Percentiles rank a stretch among this genome's conserved stretches.
Conservation (phyloP, 1,140 invertebrate genomes). For the Aethina tumida region DNA sequence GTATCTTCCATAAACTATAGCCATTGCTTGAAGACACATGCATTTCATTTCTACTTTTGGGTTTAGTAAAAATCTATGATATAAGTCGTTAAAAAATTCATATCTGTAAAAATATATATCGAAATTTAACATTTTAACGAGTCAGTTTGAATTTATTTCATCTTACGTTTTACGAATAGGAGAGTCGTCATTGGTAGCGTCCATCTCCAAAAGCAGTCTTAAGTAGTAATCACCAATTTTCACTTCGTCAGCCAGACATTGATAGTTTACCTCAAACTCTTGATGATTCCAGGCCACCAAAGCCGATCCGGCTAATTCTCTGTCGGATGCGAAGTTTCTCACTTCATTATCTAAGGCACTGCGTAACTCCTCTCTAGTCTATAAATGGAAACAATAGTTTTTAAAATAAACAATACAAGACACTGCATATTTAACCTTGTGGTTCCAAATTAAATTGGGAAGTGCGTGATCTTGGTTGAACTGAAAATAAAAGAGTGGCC, state of each 20-base stretch:
- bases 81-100: conserved; percentile 98
- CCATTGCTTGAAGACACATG: conserved; percentile 95
- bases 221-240: conserved; percentile 99
- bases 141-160: conserved; percentile 4
- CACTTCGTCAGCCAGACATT: conserved; percentile 90
- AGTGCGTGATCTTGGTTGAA: conserved; percentile 91
- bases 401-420: conserved; percentile 1
- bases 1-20: conserved; percentile 93
- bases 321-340: conserved; percentile 77
- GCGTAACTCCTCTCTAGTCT: conserved; percentile 91
- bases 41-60: conserved; percentile 78
- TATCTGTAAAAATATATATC: conserved; percentile 48
- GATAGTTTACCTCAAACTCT: conserved; percentile 92
- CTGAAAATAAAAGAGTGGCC: conserved; percentile 90
- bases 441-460: conserved; percentile 98
- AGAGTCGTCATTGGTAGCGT: conserved; percentile 73
- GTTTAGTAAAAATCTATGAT: conserved; percentile 91
- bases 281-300: conserved; percentile 96
- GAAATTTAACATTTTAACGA: conserved; percentile 12
- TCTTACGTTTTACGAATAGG: conserved; percentile 80
- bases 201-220: conserved; percentile 84
- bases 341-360: conserved; percentile 92
- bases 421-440: conserved; percentile 53
- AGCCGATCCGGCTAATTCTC: conserved; percentile 72
- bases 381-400: conserved; percentile 13